Percentiles rank a stretch among this genome's conserved stretches.
These are phyloP conservation scores for Clanis bilineata DNA, from an alignment of 2,888 invertebrate genomes.

Conservation along the genomic window DNA sequence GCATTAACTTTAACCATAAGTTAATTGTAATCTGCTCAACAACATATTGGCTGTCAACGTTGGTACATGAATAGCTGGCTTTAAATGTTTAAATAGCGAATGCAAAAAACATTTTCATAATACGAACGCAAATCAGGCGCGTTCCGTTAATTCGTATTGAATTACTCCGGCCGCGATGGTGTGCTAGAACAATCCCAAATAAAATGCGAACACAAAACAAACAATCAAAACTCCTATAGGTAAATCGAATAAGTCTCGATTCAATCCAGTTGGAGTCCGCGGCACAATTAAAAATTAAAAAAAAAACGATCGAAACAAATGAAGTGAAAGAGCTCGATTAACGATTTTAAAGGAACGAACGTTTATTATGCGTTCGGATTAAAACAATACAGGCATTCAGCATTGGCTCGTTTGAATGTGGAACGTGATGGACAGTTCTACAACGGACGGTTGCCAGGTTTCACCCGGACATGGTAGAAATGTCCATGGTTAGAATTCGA, in stretches of 20 bases:
- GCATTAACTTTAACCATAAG: background rate
- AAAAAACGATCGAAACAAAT: constrained; percentile 65
- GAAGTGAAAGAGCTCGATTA: constrained; percentile 78
- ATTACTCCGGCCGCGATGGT: constrained; percentile 63
- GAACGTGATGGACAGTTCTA: constrained; percentile 70
- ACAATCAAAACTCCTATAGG: constrained; percentile 15
- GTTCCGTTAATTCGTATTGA: constrained; percentile 79
- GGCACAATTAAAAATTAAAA: constrained; percentile 39
- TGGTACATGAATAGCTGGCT: constrained; percentile 13
- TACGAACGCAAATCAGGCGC: constrained; percentile 52
- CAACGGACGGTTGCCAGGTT: constrained; percentile 32
- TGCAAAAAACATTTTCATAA: constrained; percentile 23
- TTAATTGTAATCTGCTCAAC: background rate
- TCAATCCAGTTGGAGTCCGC: constrained; percentile 54
- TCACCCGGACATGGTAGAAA: constrained; percentile 1
- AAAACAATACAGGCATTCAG: constrained; percentile 77
- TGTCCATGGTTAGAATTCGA: constrained; percentile 1
- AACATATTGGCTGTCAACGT: constrained; percentile 1
- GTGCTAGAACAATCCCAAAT: constrained; percentile 59
- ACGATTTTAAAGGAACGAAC: constrained; percentile 66
- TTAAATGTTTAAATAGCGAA: constrained; percentile 20
- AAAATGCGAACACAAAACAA: constrained; percentile 31
- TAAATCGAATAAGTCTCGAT: constrained; percentile 60
- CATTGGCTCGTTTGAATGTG: constrained; percentile 71
- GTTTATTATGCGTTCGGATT: constrained; percentile 71